These are phyloP conservation scores for Sebastes oblongus DNA, from an alignment of 2,797 vertebrate species.

Conservation along the genomic window DNA sequence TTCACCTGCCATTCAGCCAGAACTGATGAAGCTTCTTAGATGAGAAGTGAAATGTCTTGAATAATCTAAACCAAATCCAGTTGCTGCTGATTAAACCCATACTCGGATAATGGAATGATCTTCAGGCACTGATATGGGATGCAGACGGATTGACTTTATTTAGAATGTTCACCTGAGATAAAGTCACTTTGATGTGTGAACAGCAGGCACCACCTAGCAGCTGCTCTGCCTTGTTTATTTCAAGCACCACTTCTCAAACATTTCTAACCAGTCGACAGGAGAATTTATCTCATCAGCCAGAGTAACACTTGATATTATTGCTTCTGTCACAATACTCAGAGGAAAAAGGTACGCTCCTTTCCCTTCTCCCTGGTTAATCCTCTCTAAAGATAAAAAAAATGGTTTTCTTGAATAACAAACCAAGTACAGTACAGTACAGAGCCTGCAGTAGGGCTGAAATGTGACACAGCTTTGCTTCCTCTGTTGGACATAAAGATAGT, in stretches of 20 bases:
- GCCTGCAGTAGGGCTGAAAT: not conserved
- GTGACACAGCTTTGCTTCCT: not conserved
- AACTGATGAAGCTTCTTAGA: too few relatives aligned
- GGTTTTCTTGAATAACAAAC: not conserved
- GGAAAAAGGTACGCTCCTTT: not conserved
- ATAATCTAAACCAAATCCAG: too few relatives aligned
- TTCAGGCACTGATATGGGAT: not conserved
- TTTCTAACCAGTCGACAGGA: slow-evolving; percentile 10
- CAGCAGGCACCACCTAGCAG: slow-evolving; percentile 35
- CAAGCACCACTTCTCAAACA: slow-evolving; percentile 51
- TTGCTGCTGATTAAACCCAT: too few relatives aligned
- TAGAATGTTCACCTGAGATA: not conserved
- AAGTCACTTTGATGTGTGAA: slow-evolving; percentile 36
- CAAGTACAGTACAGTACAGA: too few relatives aligned
- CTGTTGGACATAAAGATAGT: not conserved
- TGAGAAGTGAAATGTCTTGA: too few relatives aligned
- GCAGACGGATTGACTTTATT: slow-evolving; percentile 7
- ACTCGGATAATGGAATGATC: not conserved
- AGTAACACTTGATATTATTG: slow-evolving; percentile 21
- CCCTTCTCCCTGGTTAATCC: not conserved
- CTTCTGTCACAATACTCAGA: slow-evolving; percentile 4
- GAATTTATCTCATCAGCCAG: slow-evolving; percentile 31
- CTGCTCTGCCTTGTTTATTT: slow-evolving; percentile 47
- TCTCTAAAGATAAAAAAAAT: not conserved
- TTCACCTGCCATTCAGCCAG: too few relatives aligned